Base-by-base conservation (phyloP, 37 sponge, comb jelly and placozoan species). In the Beroe ovata region DNA sequence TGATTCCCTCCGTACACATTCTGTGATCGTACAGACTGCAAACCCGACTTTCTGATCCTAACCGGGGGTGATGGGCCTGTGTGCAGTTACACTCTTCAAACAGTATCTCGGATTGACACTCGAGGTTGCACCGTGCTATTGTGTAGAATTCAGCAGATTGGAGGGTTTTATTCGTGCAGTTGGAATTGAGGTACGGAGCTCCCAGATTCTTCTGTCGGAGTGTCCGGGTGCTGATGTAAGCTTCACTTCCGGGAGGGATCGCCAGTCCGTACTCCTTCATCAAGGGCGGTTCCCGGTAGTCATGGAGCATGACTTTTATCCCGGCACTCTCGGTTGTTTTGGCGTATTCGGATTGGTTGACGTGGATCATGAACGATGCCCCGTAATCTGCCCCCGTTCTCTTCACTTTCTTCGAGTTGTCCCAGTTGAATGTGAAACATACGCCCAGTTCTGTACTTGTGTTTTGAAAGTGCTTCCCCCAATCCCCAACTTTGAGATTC, bases 251-350 rank as follows among this genome's bases (percentile, higher is more conserved):
- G 2, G 69, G 69, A 29, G 69, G 69, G 33, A 66, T 66, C 2
- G 69, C 69, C 34, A 66, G 69, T 33, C 69, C 69, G 69, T 66
- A 66, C 16, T 66, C 69, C 69, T 66, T 66, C 18, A 66, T 66
- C 36, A 66, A 37, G 4, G 69, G 69, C 1, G 69, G 69, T 30
- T 66, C 69, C 69, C 30, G 29, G 69, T 34, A 66, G 69, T 66
- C 32, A 18, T 66, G 69, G 18, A 66, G 16, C 69, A 66, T 66
- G 18, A 66, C 69, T 16, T 66, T 66, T 32, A 66, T 66, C 3
- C 54, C 54, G 8, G 69, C 69, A 33, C 69, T 66, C 69, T 66
- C 69, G 32, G 25, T 25, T 8, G 69, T 66, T 14, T 66, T 30
- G 8, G 69, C 69, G 69, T 66, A 66, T 16, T 66, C 69, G 2